phyloP scores from a whole-genome alignment of 2,113 vertebrate species.

The Corvus hawaiiensis region DNA sequence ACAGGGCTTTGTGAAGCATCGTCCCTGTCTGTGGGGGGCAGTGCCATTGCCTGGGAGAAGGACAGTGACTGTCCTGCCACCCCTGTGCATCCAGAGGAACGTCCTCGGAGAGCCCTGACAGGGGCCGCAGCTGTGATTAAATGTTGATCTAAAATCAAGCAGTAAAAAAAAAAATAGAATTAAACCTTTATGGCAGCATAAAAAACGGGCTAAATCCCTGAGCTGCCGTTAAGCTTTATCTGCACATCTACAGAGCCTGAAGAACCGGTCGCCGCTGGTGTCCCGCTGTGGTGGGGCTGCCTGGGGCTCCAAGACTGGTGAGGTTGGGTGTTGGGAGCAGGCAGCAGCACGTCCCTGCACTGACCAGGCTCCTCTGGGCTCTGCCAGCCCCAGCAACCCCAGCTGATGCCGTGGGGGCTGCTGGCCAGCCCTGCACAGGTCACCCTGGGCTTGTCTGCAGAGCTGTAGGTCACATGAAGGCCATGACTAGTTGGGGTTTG shows the following conservation, averaged over 20 bases:
- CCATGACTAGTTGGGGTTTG: background rate
- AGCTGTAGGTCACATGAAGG: background rate
- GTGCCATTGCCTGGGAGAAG: background rate
- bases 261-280: background rate
- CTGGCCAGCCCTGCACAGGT: background rate
- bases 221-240: background rate
- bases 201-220: background rate
- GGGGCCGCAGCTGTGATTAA: background rate
- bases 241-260: background rate
- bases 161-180: constrained; percentile 20
- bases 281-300: background rate
- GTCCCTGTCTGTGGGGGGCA: background rate
- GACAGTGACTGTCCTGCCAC: background rate
- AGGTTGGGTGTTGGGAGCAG: fast-evolving
- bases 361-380: background rate
- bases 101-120: fast-evolving
- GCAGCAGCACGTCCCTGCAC: background rate
- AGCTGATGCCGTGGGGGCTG: background rate
- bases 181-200: background rate
- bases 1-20: background rate
- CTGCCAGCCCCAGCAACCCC: background rate
- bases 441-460: background rate
- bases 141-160: background rate
- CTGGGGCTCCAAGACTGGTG: fast-evolving
- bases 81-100: fast-evolving